These are phyloP conservation scores for Xenus cinereus DNA, from an alignment of 2,113 vertebrate species.

Conservation along the genomic window DNA sequence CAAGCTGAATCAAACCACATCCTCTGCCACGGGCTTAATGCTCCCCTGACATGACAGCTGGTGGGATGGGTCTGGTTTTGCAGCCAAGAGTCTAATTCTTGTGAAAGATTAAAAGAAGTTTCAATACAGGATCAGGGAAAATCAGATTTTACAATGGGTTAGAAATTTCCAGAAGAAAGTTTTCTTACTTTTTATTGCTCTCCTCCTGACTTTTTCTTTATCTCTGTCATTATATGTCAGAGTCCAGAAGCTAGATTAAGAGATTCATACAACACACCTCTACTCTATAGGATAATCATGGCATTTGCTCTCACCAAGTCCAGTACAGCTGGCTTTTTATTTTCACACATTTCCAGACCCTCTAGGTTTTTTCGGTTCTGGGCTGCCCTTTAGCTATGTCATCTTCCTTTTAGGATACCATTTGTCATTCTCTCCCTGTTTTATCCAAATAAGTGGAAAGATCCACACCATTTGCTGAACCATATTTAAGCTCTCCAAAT, in stretches of 20 bases:
- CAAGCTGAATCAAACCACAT: background rate
- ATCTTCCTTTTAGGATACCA: background rate
- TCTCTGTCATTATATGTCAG: background rate
- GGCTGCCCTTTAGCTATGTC: background rate
- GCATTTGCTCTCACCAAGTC: background rate
- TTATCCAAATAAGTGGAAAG: slow-evolving; percentile 12
- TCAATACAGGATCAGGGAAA: background rate
- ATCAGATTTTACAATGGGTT: background rate
- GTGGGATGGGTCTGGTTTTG: background rate
- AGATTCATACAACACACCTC: background rate
- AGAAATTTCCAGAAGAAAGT: background rate
- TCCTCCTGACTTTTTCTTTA: background rate
- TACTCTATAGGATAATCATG: background rate
- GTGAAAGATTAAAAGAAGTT: slow-evolving; percentile 10
- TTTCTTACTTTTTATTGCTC: background rate
- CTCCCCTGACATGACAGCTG: background rate
- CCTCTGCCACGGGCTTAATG: background rate
- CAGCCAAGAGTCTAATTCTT: background rate
- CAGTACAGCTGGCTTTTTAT: background rate
- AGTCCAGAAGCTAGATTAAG: background rate
- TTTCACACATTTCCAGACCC: background rate
- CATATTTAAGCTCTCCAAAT: background rate
- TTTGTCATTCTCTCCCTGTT: background rate
- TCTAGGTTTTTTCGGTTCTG: background rate
- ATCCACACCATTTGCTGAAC: slow-evolving; percentile 8